phyloP scores from a whole-genome alignment of 92 coral and sea anemone species.

The Parazoanthus atlanticus region DNA sequence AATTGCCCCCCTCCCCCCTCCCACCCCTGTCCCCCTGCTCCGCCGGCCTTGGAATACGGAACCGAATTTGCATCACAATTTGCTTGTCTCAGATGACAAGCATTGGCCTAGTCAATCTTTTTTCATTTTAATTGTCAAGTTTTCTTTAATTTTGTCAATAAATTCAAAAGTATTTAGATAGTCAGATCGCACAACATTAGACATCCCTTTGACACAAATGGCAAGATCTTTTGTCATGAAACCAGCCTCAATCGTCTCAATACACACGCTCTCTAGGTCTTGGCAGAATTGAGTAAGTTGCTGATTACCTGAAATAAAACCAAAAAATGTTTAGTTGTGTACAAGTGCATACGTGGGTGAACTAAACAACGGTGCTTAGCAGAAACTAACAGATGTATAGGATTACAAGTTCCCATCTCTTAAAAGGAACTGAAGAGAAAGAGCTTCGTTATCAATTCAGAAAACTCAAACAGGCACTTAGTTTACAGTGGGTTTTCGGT shows the following conservation, averaged over 20 bases:
- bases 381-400: too few relatives aligned
- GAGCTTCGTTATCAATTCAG: too few relatives aligned
- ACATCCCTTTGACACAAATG: slow-evolving; percentile 88
- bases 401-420: too few relatives aligned
- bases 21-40: too few relatives aligned
- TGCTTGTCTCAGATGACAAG: slow-evolving; percentile 40
- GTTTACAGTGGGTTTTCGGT: too few relatives aligned
- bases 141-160: slow-evolving; percentile 89
- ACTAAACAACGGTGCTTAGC: too few relatives aligned
- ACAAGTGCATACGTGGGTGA: background rate
- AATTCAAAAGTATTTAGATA: slow-evolving; percentile 95
- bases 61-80: background rate
- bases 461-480: too few relatives aligned
- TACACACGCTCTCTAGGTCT: slow-evolving; percentile 82
- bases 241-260: slow-evolving; percentile 93
- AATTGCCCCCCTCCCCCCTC: too few relatives aligned
- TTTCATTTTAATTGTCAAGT: slow-evolving; percentile 52
- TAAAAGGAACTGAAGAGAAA: too few relatives aligned
- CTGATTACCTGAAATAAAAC: slow-evolving; percentile 66
- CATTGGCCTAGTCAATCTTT: slow-evolving; percentile 57
- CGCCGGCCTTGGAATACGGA: too few relatives aligned
- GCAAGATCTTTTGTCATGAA: slow-evolving; percentile 96
- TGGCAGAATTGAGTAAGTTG: slow-evolving; percentile 75
- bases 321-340: background rate
- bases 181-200: slow-evolving; percentile 82